Percentiles rank a stretch among this genome's conserved stretches.
Evolutionary conservation across 2,888 invertebrate genomes (phyloP).

Genomic region (Linyphia triangularis): DNA sequence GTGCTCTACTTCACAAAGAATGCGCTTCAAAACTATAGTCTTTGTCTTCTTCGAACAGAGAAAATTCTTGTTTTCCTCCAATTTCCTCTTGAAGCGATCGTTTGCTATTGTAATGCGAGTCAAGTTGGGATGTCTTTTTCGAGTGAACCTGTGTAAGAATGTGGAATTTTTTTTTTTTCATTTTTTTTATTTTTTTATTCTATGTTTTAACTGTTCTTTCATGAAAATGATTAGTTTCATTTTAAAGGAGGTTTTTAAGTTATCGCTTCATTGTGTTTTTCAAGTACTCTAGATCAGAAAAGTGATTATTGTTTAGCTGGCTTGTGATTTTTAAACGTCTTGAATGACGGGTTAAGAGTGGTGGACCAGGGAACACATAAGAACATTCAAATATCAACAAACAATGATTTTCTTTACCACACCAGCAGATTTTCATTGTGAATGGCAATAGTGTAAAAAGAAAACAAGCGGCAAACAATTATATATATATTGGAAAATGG

Average conservation of each 20-base stretch:
- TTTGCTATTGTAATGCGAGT: slow-evolving; percentile 24
- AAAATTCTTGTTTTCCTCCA: slow-evolving; percentile 25
- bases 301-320: slow-evolving; percentile 10
- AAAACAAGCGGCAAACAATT: no score
- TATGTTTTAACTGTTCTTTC: neutral
- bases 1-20: slow-evolving; percentile 43
- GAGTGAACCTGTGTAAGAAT: slow-evolving; percentile 30
- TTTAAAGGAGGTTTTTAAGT: slow-evolving; percentile 12
- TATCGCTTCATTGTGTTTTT: neutral
- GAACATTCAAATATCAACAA: no score
- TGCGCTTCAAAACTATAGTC: neutral
- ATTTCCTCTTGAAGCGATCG: slow-evolving; percentile 20
- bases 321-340: neutral
- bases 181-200: neutral
- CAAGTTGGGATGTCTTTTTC: slow-evolving; percentile 20
- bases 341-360: no score
- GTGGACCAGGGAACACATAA: no score
- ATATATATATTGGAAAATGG: no score
- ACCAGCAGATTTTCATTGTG: no score
- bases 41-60: slow-evolving; percentile 51
- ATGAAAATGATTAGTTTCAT: slow-evolving; percentile 5
- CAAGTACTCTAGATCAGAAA: neutral
- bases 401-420: no score
- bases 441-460: no score
- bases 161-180: neutral